These are phyloP conservation scores for Lithobates sylvaticus DNA, from an alignment of 2,797 vertebrate genomes.

Conservation along the genomic window DNA sequence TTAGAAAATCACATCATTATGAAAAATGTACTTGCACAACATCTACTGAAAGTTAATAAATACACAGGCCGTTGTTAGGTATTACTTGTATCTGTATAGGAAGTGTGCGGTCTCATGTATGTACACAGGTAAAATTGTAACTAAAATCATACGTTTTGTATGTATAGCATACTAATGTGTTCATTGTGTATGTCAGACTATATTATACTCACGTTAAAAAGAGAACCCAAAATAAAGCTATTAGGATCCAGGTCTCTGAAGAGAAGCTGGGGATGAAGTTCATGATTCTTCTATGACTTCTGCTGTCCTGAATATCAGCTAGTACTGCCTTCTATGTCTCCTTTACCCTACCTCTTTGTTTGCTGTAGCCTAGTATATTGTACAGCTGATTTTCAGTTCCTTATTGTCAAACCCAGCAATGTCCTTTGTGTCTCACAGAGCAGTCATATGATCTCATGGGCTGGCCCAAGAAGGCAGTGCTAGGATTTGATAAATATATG, in stretches of 20 bases:
- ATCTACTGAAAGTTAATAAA: too few relatives aligned
- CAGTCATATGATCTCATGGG: neutral
- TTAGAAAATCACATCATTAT: too few relatives aligned
- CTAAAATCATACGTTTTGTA: neutral
- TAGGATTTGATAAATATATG: too few relatives aligned
- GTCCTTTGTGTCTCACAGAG: neutral
- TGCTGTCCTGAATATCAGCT: too few relatives aligned
- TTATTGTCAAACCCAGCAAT: neutral
- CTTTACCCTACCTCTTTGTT: neutral
- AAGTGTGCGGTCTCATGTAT: too few relatives aligned
- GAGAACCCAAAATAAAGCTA: conserved; percentile 2
- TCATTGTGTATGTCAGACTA: neutral
- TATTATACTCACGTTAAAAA: conserved; percentile 34
- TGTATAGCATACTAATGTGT: neutral
- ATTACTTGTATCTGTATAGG: too few relatives aligned
- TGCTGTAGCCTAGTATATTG: neutral
- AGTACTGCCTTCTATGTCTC: neutral
- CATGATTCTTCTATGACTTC: neutral
- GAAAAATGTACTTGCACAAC: too few relatives aligned
- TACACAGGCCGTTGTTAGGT: too few relatives aligned
- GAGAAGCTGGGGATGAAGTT: conserved; percentile 18
- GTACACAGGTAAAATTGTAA: too few relatives aligned
- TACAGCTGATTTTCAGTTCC: neutral
- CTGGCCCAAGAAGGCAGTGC: neutral
- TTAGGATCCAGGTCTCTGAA: conserved; percentile 29